Evolutionary conservation across 2,888 invertebrate species (phyloP).

Genomic region (Microctonus aethiopoides): DNA sequence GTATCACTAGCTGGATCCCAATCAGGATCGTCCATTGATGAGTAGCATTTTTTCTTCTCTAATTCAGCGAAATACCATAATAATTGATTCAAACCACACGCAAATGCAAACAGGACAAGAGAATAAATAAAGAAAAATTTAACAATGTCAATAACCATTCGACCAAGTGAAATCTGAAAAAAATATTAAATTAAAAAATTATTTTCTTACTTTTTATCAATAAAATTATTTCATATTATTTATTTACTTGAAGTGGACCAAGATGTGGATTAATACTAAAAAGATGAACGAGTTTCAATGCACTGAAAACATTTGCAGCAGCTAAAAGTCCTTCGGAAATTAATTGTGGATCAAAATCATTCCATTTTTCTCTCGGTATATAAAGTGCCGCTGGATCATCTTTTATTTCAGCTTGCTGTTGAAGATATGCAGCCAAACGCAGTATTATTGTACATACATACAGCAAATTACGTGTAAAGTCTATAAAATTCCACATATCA

Average conservation of each 20-base stretch:
- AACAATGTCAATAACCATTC: conserved; percentile 91
- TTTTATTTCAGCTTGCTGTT: conserved; percentile 78
- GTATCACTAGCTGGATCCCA: conserved; percentile 82
- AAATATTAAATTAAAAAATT: too few relatives aligned
- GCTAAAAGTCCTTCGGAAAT: conserved; percentile 94
- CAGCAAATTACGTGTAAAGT: conserved; percentile 89
- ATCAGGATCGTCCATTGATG: conserved; percentile 75
- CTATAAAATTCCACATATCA: conserved; percentile 97
- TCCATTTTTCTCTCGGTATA: conserved; percentile 88
- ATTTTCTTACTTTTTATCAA: too few relatives aligned
- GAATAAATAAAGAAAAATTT: conserved; percentile 93
- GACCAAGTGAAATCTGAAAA: conserved; percentile 90
- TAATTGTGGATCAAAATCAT: conserved; percentile 92
- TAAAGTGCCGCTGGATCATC: conserved; percentile 77
- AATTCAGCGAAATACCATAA: conserved; percentile 94
- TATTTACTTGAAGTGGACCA: conserved; percentile 80
- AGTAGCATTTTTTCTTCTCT: conserved; percentile 84
- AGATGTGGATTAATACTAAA: conserved; percentile 94
- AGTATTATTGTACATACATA: conserved; percentile 81
- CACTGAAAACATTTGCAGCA: conserved; percentile 93
- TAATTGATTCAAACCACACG: conserved; percentile 91
- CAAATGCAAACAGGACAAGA: conserved; percentile 89
- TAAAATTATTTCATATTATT: too few relatives aligned
- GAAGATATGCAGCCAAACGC: conserved; percentile 78
- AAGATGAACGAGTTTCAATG: conserved; percentile 89